These are phyloP conservation scores for Ceratina calcarata DNA, from an alignment of 1,140 invertebrate species.

Conservation along the genomic window DNA sequence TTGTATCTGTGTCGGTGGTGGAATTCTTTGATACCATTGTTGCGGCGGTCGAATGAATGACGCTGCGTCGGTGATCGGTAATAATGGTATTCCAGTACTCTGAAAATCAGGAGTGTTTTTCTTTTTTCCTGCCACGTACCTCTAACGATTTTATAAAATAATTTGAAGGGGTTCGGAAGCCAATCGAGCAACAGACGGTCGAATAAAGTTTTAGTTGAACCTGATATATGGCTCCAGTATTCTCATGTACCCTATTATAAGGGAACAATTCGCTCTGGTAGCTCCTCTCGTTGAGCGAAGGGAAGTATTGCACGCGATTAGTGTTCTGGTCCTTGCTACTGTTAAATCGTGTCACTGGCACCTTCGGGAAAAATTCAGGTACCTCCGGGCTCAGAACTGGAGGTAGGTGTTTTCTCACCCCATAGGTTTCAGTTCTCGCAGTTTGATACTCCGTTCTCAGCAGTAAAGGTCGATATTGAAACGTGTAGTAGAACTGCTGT, in stretches of 20 bases:
- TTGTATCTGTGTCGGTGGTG: conserved; percentile 66
- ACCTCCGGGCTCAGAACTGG: conserved; percentile 72
- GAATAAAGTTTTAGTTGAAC: background rate
- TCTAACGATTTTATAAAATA: too few species aligned
- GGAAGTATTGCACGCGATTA: conserved; percentile 61
- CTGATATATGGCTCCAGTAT: conserved; percentile 24
- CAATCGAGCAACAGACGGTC: too few species aligned
- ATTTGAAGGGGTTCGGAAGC: too few species aligned
- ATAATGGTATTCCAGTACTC: conserved; percentile 69
- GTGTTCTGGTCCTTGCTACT: conserved; percentile 45
- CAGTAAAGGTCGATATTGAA: conserved; percentile 56
- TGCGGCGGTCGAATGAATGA: conserved; percentile 66
- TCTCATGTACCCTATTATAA: conserved; percentile 58
- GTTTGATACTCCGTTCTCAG: conserved; percentile 48
- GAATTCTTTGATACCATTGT: conserved; percentile 71
- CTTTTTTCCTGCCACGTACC: background rate
- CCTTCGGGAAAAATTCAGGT: conserved; percentile 76
- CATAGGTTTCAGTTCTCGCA: conserved; percentile 5
- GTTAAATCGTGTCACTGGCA: conserved; percentile 34
- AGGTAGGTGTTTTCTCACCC: conserved; percentile 23
- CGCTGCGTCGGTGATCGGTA: conserved; percentile 65
- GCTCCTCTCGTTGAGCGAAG: conserved; percentile 57
- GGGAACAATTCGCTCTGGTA: conserved; percentile 66
- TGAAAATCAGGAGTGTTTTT: conserved; percentile 46
- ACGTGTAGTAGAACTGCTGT: conserved; percentile 51